These are phyloP conservation scores for Sus cebifrons DNA, from an alignment of 2,797 vertebrate species.

Conservation along the genomic window DNA sequence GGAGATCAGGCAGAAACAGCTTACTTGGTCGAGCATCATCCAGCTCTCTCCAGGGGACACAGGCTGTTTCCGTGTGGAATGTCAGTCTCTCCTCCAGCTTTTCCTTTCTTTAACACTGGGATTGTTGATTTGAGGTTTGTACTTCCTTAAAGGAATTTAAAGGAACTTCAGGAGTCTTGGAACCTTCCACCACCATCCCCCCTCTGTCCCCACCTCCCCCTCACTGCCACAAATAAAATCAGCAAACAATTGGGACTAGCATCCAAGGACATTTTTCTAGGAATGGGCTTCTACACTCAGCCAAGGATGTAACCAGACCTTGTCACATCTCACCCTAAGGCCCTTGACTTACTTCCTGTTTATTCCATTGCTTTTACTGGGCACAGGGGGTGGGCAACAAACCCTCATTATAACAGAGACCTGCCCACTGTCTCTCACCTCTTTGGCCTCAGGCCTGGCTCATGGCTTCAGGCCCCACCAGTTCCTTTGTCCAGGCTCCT, in stretches of 20 bases:
- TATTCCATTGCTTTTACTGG: background rate
- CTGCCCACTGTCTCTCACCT: background rate
- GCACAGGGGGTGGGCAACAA: background rate
- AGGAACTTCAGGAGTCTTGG: background rate
- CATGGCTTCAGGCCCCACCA: accelerated
- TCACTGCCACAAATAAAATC: background rate
- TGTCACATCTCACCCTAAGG: background rate
- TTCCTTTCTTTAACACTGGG: background rate
- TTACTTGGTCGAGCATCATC: background rate
- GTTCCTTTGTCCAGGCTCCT: background rate
- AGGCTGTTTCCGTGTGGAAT: background rate
- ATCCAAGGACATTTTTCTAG: background rate
- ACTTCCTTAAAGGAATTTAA: background rate
- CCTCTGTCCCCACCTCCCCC: no score
- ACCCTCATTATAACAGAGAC: background rate
- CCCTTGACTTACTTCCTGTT: constrained; percentile 23
- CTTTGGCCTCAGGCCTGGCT: background rate
- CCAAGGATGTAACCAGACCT: background rate
- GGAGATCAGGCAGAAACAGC: background rate
- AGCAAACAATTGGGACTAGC: background rate
- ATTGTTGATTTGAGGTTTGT: background rate
- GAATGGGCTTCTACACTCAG: background rate
- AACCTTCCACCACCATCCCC: background rate
- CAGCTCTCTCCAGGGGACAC: background rate
- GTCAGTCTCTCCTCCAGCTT: background rate